These are phyloP conservation scores for Ctenopoma multispine DNA, from an alignment of 2,797 vertebrate species.

Conservation along the genomic window DNA sequence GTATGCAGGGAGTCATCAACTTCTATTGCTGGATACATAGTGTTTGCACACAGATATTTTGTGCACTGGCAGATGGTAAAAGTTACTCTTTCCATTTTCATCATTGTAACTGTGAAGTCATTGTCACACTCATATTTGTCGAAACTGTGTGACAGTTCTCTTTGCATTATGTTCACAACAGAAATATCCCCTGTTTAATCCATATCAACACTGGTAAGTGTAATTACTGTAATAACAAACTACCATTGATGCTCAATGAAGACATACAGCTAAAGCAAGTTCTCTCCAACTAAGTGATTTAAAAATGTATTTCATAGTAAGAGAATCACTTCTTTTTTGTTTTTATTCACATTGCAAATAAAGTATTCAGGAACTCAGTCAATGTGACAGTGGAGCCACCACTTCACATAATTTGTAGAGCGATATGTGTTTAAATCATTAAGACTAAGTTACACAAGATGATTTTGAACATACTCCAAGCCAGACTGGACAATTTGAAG, in stretches of 20 bases:
- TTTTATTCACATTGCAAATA: constrained; percentile 9
- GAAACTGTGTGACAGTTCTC: constrained; percentile 20
- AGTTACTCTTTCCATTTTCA: constrained; percentile 52
- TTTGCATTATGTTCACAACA: constrained; percentile 37
- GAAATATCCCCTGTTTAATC: constrained; percentile 30
- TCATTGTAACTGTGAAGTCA: constrained; percentile 39
- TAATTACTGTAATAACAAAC: constrained; percentile 15
- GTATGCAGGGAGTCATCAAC: constrained; percentile 38
- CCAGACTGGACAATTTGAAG: constrained; percentile 15
- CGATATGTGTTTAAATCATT: constrained; percentile 23
- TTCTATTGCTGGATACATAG: constrained; percentile 28
- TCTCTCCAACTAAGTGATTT: not conserved
- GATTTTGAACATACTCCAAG: constrained; percentile 28
- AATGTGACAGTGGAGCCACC: not conserved
- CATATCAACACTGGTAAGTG: constrained; percentile 21
- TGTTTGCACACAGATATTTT: constrained; percentile 39
- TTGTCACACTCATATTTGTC: constrained; percentile 33
- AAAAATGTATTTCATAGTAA: not conserved
- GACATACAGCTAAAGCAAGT: not conserved
- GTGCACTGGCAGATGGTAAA: constrained; percentile 49
- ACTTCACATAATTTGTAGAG: constrained; percentile 12
- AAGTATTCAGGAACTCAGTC: not conserved
- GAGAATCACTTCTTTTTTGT: not conserved
- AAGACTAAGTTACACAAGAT: constrained; percentile 18
- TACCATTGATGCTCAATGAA: not conserved